A percentile compares a stretch with the other conserved stretches of the same genome.
These are phyloP conservation scores for Luidia sarsii DNA, from an alignment of 53 echinoderm and acorn worm species.

Conservation along the genomic window DNA sequence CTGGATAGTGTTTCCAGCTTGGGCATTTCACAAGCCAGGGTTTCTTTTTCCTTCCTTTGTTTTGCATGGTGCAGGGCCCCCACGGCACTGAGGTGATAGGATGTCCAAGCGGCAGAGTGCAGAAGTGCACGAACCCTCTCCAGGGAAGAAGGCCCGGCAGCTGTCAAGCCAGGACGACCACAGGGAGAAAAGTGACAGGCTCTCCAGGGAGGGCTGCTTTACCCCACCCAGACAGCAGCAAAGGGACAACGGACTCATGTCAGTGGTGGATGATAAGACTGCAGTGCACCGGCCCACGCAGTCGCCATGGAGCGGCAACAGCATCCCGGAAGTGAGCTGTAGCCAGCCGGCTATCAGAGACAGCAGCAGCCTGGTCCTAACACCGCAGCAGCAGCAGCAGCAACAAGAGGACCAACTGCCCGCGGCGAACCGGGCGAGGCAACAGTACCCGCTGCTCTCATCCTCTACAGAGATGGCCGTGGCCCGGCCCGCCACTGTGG, in stretches of 20 bases:
- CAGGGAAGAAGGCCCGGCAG: constrained; percentile 58
- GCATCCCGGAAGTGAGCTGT: constrained; percentile 45
- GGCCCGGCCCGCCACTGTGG: constrained; percentile 45
- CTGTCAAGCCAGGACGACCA: constrained; percentile 33
- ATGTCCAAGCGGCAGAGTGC: constrained; percentile 62
- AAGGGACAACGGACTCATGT: constrained; percentile 48
- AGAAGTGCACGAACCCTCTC: constrained; percentile 61
- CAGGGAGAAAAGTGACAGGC: constrained; percentile 55
- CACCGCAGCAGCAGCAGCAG: constrained; percentile 14
- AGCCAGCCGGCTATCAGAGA: constrained; percentile 28
- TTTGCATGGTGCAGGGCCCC: constrained; percentile 40
- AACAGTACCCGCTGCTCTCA: constrained; percentile 43
- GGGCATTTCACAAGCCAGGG: constrained; percentile 44
- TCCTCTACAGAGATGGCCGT: constrained; percentile 58
- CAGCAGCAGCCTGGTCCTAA: not conserved
- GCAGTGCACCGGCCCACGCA: constrained; percentile 11
- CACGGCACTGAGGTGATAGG: constrained; percentile 54
- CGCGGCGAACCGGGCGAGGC: constrained; percentile 41
- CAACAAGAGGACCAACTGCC: constrained; percentile 36
- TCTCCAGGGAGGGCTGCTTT: constrained; percentile 47
- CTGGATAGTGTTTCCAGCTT: constrained; percentile 46
- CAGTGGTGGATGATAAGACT: constrained; percentile 22
- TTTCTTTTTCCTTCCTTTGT: constrained; percentile 46
- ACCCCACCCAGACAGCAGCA: constrained; percentile 57
- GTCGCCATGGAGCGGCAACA: constrained; percentile 29